Conservation (phyloP, 2,113 vertebrate species). For the Paradisaea rubra region DNA sequence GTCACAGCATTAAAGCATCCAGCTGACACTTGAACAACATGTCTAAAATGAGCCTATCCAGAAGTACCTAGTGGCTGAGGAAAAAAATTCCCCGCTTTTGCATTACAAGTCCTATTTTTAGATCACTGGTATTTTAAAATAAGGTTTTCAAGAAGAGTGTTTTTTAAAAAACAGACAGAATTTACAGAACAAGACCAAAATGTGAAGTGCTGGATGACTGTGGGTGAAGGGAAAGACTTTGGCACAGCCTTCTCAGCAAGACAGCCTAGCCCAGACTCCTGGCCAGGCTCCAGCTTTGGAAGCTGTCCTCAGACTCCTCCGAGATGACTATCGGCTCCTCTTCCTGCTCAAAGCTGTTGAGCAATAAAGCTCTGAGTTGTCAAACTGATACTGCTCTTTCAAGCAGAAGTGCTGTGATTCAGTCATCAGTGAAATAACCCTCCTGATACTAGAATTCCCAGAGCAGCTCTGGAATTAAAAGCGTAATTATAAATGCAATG, state of each 20-base stretch:
- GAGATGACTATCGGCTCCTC: not conserved
- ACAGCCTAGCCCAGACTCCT: not conserved
- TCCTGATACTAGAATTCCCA: not conserved
- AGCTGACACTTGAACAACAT: not conserved
- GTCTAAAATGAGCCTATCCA: not conserved
- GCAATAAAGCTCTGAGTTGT: conserved; percentile 35
- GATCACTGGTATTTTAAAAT: not conserved
- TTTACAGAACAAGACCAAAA: not conserved
- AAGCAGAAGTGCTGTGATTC: conserved; percentile 33
- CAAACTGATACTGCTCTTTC: conserved; percentile 29
- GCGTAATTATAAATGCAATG: not conserved
- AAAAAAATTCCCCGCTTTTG: not conserved
- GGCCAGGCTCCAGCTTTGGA: conserved; percentile 28
- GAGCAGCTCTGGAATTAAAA: not conserved
- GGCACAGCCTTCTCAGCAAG: not conserved
- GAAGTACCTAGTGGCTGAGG: not conserved
- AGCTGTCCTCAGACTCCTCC: not conserved
- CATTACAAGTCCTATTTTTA: not conserved
- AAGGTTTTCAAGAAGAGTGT: not conserved
- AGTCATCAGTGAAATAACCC: not conserved
- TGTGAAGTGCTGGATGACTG: not conserved
- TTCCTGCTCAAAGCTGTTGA: conserved; percentile 34
- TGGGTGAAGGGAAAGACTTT: not conserved
- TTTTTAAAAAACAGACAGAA: not conserved
- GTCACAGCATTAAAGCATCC: not conserved